Evolutionary conservation across 2,888 invertebrate genomes (phyloP).

Genomic region (Stramonita haemastoma): DNA sequence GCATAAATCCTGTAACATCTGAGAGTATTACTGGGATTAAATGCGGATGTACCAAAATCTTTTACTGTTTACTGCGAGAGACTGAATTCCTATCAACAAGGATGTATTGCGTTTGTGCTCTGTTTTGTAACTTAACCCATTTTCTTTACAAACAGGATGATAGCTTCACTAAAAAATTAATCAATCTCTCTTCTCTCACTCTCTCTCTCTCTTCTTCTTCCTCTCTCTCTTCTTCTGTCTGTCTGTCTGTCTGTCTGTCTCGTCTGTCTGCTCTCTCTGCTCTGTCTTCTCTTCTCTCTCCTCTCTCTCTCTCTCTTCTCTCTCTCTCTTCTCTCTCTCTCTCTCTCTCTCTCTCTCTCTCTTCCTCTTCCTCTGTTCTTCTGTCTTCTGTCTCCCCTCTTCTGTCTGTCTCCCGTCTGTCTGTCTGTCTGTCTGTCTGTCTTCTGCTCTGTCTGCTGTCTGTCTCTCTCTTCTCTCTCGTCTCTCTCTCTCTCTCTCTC

Average conservation of each 20-base stretch:
- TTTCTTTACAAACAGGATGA: neutral
- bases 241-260: neutral
- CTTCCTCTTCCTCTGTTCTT: neutral
- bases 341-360: neutral
- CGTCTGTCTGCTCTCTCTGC: neutral
- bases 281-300: too few relatives aligned
- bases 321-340: neutral
- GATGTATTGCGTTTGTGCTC: neutral
- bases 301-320: neutral
- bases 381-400: neutral
- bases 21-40: too few relatives aligned
- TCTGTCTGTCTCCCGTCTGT: too few relatives aligned
- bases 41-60: too few relatives aligned
- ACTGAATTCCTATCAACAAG: neutral
- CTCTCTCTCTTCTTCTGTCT: neutral
- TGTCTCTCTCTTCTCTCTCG: neutral
- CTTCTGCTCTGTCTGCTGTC: neutral
- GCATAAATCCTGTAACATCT: too few relatives aligned
- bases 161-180: too few relatives aligned
- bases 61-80: neutral
- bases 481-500: neutral
- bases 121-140: neutral
- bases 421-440: neutral
- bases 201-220: too few relatives aligned
- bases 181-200: neutral